A percentile compares a stretch with the other conserved stretches of the same genome.
Conservation (phyloP, 2,888 invertebrate genomes). For the Trichogramma dendrolimi region DNA sequence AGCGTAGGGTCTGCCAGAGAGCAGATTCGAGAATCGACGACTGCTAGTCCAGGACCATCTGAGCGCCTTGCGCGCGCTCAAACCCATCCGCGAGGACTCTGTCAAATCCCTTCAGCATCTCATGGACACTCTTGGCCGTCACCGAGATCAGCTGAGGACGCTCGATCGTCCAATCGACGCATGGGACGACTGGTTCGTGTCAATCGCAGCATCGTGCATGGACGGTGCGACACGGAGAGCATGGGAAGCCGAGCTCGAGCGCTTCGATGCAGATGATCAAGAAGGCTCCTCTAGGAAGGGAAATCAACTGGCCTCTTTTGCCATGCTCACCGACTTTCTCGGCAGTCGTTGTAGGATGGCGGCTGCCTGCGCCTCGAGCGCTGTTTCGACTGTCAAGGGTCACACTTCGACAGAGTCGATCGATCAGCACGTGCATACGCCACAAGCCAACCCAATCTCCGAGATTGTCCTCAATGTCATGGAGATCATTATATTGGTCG, state of each 20-base stretch:
- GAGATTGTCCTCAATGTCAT: background rate
- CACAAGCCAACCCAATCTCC: background rate
- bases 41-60: conserved; percentile 1
- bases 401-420: background rate
- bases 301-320: too few species aligned
- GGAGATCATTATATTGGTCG: background rate
- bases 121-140: background rate
- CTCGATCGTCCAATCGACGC: background rate
- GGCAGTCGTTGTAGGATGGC: background rate
- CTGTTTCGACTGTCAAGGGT: background rate
- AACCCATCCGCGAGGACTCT: background rate
- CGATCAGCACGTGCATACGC: background rate
- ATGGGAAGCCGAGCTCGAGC: background rate
- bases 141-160: background rate
- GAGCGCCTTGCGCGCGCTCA: background rate
- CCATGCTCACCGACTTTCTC: background rate
- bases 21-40: background rate
- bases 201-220: background rate
- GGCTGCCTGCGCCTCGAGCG: background rate
- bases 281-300: too few species aligned
- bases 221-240: background rate
- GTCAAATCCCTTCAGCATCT: background rate
- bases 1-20: background rate
- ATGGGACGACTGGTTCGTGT: too few species aligned
- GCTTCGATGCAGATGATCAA: background rate